phyloP scores from a whole-genome alignment of 2,888 invertebrate genomes.

The Callosobruchus maculatus region DNA sequence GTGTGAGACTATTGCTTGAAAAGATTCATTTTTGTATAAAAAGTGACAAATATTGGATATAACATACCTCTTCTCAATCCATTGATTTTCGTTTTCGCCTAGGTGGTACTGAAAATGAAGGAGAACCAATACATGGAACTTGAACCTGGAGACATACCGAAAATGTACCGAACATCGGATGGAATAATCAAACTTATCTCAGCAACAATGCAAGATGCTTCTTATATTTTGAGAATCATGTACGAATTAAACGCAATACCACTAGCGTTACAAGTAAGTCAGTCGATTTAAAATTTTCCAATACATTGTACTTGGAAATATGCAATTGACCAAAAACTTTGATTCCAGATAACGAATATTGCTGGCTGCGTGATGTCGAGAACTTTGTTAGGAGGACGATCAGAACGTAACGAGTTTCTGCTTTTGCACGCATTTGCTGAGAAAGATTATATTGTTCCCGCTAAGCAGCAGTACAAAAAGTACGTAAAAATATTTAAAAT shows the following conservation, averaged over 20 bases:
- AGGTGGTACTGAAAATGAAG: conserved; percentile 58
- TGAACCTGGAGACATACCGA: conserved; percentile 65
- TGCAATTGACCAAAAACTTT: neutral
- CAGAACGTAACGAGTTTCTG: conserved; percentile 94
- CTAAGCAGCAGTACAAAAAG: conserved; percentile 56
- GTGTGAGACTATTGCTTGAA: too few relatives aligned
- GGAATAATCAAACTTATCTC: conserved; percentile 74
- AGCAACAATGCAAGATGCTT: conserved; percentile 80
- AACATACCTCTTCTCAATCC: too few relatives aligned
- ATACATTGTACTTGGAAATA: too few relatives aligned
- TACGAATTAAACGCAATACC: conserved; percentile 91
- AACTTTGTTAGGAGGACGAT: conserved; percentile 89
- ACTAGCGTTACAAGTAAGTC: conserved; percentile 61
- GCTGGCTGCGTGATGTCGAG: conserved; percentile 92
- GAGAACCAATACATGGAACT: conserved; percentile 68
- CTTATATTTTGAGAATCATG: conserved; percentile 79
- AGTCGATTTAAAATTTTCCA: too few relatives aligned
- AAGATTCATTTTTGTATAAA: too few relatives aligned
- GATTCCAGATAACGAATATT: conserved; percentile 86
- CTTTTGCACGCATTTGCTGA: conserved; percentile 93
- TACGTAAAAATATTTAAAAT: conserved; percentile 27
- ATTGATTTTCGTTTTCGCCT: neutral
- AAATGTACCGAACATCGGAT: conserved; percentile 62
- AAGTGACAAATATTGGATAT: too few relatives aligned
- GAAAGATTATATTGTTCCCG: conserved; percentile 90